Conservation (phyloP, 2,888 invertebrate species). For the Adelognathus sp. region DNA sequence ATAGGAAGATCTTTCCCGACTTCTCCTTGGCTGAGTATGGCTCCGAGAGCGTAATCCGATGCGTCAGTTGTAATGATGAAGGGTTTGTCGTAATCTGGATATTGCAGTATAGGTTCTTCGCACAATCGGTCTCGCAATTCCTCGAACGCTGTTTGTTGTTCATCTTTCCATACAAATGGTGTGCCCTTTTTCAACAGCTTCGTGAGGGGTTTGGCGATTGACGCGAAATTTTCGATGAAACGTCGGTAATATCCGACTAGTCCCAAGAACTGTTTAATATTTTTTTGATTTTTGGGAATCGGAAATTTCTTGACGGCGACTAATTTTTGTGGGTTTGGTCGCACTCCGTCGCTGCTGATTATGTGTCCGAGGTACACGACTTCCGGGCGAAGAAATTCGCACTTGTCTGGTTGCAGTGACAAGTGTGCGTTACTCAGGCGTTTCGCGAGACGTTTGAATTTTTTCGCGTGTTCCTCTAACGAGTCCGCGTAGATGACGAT, state of each 20-base stretch:
- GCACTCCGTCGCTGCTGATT: conserved; percentile 61
- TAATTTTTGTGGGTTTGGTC: conserved; percentile 64
- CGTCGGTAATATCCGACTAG: conserved; percentile 64
- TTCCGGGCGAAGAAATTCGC: too few relatives aligned
- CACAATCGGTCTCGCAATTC: too few relatives aligned
- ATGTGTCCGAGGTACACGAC: conserved; percentile 67
- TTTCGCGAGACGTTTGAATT: background rate
- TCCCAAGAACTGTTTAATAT: conserved; percentile 63
- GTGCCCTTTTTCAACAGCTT: conserved; percentile 59
- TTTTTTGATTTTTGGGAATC: conserved; percentile 46
- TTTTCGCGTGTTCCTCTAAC: conserved; percentile 20
- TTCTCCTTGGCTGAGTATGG: conserved; percentile 70
- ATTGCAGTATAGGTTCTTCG: conserved; percentile 60
- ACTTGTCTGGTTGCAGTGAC: conserved; percentile 33
- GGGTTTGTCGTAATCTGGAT: conserved; percentile 68
- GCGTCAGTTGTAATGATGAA: conserved; percentile 71
- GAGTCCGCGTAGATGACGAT: too few relatives aligned
- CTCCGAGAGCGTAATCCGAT: conserved; percentile 67
- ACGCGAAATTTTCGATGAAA: conserved; percentile 63
- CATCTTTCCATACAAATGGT: conserved; percentile 52
- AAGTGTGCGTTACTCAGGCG: background rate
- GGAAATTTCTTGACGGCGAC: conserved; percentile 49
- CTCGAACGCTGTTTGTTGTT: conserved; percentile 54
- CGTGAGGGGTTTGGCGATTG: conserved; percentile 63
- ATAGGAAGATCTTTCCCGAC: conserved; percentile 72